Evolutionary conservation across 2,113 vertebrate species (phyloP).

Genomic region (Apus apus): DNA sequence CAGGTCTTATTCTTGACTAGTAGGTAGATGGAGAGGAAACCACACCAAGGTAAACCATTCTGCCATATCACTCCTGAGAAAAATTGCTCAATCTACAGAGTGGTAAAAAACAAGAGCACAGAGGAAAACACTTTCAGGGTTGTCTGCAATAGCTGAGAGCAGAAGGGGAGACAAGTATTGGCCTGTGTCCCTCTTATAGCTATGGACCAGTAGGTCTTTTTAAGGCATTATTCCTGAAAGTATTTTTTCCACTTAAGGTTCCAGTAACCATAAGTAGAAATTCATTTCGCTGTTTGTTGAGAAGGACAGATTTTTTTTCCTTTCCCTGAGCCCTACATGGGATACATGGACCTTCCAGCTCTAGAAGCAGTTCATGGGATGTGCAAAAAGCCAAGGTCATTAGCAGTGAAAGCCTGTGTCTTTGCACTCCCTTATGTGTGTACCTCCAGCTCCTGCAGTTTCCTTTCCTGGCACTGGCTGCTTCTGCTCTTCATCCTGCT

Average conservation of each 20-base stretch:
- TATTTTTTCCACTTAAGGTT: neutral
- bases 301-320: neutral
- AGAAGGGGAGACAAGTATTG: neutral
- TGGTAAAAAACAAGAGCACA: neutral
- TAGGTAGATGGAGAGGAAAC: neutral
- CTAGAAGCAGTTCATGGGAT: neutral
- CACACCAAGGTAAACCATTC: neutral
- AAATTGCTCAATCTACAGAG: neutral
- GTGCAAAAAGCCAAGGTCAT: neutral
- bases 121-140: neutral
- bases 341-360: neutral
- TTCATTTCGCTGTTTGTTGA: neutral
- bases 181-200: neutral
- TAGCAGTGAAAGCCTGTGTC: neutral
- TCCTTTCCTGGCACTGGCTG: conserved; percentile 29
- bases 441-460: neutral
- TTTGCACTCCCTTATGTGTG: neutral
- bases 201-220: neutral
- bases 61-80: neutral
- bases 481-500: neutral
- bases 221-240: neutral
- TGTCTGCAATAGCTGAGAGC: neutral
- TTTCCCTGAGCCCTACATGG: neutral
- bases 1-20: neutral
- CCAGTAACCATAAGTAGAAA: neutral